A percentile compares a stretch with the other conserved stretches of the same genome.
phyloP scores from a whole-genome alignment of 1,140 invertebrate genomes.

The Mya arenaria region DNA sequence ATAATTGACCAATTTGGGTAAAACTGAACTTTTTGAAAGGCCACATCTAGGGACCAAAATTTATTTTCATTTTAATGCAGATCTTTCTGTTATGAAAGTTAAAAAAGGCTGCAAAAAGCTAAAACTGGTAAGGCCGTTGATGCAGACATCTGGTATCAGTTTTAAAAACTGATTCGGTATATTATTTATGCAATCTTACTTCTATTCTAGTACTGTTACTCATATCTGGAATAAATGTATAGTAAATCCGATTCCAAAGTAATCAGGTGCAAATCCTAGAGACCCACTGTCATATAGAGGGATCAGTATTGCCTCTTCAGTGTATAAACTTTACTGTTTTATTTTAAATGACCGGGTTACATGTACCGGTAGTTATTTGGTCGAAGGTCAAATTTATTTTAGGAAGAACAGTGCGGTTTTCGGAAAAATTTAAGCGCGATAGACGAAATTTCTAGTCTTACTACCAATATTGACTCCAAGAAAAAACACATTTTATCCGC shows the following conservation, averaged over 20 bases:
- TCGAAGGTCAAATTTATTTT: not conserved
- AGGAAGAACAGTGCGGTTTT: conserved; percentile 23
- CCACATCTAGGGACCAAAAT: too few species aligned
- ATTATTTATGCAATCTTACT: too few species aligned
- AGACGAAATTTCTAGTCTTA: not conserved
- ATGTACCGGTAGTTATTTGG: not conserved
- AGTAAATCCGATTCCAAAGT: conserved; percentile 22
- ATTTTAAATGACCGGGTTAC: conserved; percentile 16
- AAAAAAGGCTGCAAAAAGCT: too few species aligned
- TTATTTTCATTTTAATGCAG: too few species aligned
- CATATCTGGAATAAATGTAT: conserved; percentile 17
- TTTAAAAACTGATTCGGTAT: too few species aligned
- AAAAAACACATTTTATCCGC: not conserved
- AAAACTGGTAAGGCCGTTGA: too few species aligned
- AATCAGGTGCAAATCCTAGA: not conserved
- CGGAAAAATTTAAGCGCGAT: not conserved
- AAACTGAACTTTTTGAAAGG: too few species aligned
- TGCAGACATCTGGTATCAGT: too few species aligned
- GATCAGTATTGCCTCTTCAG: not conserved
- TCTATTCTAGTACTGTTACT: conserved; percentile 1
- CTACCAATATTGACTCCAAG: conserved; percentile 5
- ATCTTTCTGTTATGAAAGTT: too few species aligned
- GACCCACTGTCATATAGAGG: conserved; percentile 32
- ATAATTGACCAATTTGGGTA: too few species aligned
- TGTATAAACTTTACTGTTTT: conserved; percentile 38